These are phyloP conservation scores for Lutjanus campechanus DNA, from an alignment of 2,797 vertebrate genomes.

Conservation along the genomic window DNA sequence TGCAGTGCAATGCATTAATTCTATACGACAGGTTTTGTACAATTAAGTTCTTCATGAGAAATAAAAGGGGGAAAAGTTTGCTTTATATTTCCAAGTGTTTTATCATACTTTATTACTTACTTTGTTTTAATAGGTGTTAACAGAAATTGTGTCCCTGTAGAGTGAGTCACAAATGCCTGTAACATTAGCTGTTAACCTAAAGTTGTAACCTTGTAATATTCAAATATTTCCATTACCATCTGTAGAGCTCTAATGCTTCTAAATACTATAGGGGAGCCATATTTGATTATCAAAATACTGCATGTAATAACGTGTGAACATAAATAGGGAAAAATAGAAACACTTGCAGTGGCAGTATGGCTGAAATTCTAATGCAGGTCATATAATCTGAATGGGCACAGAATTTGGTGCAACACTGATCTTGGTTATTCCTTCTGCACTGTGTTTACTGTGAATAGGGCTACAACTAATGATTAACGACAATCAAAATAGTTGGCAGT, in stretches of 20 bases:
- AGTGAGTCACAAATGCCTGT: background rate
- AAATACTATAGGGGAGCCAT: background rate
- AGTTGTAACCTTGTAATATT: background rate
- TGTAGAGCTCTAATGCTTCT: background rate
- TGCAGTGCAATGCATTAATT: no score
- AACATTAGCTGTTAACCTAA: background rate
- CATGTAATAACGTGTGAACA: background rate
- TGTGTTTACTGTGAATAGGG: no score
- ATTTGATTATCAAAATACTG: background rate
- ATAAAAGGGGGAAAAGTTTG: background rate
- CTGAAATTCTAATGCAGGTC: background rate
- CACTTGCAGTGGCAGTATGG: background rate
- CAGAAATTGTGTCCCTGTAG: background rate
- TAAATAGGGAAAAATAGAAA: background rate
- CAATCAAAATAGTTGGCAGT: no score
- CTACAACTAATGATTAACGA: no score
- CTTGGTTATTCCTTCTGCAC: no score
- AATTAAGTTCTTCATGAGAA: no score
- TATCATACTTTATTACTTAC: background rate
- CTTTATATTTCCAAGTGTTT: background rate
- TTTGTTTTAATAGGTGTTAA: background rate
- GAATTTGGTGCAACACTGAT: no score
- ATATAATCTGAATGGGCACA: background rate
- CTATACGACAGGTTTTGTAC: no score
- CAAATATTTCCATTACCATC: background rate